A percentile compares a stretch with the other conserved stretches of the same genome.
Conservation (phyloP, 2,797 vertebrate genomes). For the Sebastes dallii region DNA sequence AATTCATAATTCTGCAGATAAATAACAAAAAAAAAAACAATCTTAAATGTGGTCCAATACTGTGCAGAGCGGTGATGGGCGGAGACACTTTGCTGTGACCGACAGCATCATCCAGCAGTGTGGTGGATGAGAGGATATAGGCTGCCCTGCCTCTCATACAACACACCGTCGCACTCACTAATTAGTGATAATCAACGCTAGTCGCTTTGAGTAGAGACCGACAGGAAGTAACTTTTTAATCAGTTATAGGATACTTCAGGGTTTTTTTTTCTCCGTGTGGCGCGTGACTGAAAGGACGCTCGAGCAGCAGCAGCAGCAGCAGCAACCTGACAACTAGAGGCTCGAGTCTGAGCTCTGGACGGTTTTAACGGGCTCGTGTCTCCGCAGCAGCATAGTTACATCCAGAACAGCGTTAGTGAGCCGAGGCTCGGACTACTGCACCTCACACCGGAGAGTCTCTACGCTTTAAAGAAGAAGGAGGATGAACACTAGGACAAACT, state of each 20-base stretch:
- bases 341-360: slow-evolving; percentile 9
- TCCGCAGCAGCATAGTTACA: slow-evolving; percentile 58
- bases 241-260: background rate
- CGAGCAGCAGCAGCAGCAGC: background rate
- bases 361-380: slow-evolving; percentile 29
- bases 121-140: slow-evolving; percentile 62
- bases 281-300: background rate
- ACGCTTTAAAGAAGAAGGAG: slow-evolving; percentile 22
- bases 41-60: slow-evolving; percentile 11
- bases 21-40: background rate
- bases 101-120: slow-evolving; percentile 62
- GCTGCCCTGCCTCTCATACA: slow-evolving; percentile 38
- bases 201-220: background rate
- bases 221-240: slow-evolving; percentile 39
- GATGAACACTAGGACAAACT: slow-evolving; percentile 42
- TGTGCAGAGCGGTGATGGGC: slow-evolving; percentile 51
- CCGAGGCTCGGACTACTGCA: slow-evolving; percentile 57
- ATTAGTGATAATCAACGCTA: slow-evolving; percentile 3
- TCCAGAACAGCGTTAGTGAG: slow-evolving; percentile 16
- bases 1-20: background rate
- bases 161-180: slow-evolving; percentile 16
- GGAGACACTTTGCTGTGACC: slow-evolving; percentile 61
- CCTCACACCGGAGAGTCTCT: slow-evolving; percentile 16
- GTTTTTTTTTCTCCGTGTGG: background rate
- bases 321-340: slow-evolving; percentile 14